Conservation (phyloP, 2,797 vertebrate species). For the Botia almorhae region DNA sequence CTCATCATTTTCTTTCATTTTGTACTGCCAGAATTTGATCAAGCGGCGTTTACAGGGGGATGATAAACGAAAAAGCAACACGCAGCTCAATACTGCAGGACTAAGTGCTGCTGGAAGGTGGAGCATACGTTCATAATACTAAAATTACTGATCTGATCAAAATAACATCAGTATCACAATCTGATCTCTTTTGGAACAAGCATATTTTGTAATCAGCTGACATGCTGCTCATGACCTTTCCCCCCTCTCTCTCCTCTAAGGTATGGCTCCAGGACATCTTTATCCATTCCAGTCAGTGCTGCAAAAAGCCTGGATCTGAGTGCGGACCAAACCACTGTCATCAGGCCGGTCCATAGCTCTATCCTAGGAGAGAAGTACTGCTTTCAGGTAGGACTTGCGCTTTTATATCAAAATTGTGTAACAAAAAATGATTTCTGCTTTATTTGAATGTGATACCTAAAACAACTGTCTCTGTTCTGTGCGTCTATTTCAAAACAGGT, state of each 20-base stretch:
- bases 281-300: slow-evolving; percentile 74
- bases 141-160: neutral
- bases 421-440: neutral
- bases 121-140: neutral
- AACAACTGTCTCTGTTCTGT: neutral
- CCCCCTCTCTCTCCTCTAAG: slow-evolving; percentile 56
- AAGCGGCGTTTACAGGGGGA: slow-evolving; percentile 73
- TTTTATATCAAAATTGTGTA: neutral
- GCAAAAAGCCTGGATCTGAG: slow-evolving; percentile 84
- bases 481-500: slow-evolving; percentile 72
- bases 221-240: neutral
- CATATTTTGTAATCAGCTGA: neutral
- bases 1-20: slow-evolving; percentile 8
- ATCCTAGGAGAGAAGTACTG: slow-evolving; percentile 90
- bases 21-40: slow-evolving; percentile 70
- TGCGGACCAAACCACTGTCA: slow-evolving; percentile 81
- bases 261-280: slow-evolving; percentile 83
- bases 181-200: neutral
- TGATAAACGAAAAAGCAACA: slow-evolving; percentile 69
- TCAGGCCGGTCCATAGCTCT: slow-evolving; percentile 91
- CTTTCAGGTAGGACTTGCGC: slow-evolving; percentile 84
- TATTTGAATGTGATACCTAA: neutral
- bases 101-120: slow-evolving; percentile 71
- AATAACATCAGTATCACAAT: neutral
- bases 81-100: slow-evolving; percentile 65